phyloP scores from a whole-genome alignment of 2,888 invertebrate species.

The Digitonthophagus gazella region DNA sequence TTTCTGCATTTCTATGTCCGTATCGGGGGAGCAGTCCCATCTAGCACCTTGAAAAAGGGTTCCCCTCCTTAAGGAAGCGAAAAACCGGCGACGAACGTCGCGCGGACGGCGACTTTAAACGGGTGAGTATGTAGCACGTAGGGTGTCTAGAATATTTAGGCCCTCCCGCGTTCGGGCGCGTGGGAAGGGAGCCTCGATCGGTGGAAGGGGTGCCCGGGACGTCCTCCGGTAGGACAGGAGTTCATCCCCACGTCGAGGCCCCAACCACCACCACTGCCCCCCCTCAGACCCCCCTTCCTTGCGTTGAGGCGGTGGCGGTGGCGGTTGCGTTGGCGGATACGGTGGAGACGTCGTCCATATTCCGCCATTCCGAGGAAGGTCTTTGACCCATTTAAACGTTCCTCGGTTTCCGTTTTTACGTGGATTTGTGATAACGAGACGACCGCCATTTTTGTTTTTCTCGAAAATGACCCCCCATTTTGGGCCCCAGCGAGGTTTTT shows the following conservation, averaged over 20 bases:
- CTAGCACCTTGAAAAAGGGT: not conserved
- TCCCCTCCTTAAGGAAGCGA: not conserved
- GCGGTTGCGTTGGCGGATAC: conserved; percentile 30
- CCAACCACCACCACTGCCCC: conserved; percentile 53
- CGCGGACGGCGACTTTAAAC: not conserved
- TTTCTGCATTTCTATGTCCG: not conserved
- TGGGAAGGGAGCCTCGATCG: conserved; percentile 53
- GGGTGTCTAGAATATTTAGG: conserved; percentile 10
- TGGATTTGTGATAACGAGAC: not conserved
- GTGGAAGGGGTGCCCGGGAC: conserved; percentile 53
- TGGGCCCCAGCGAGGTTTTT: too few species aligned
- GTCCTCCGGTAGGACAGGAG: conserved; percentile 52
- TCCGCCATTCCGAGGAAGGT: conserved; percentile 36
- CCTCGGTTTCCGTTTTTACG: not conserved
- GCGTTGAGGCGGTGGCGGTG: not conserved
- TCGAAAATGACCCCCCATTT: too few species aligned
- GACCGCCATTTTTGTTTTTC: not conserved
- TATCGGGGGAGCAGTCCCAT: not conserved
- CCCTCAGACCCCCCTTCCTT: conserved; percentile 34
- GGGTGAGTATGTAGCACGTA: conserved; percentile 23
- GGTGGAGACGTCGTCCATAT: not conserved
- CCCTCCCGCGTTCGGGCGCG: conserved; percentile 36
- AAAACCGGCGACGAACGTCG: not conserved
- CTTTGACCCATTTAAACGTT: conserved; percentile 43
- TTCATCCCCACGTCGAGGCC: conserved; percentile 54